Conservation (phyloP, 1,140 invertebrate genomes). For the Eubasilissa regina region DNA sequence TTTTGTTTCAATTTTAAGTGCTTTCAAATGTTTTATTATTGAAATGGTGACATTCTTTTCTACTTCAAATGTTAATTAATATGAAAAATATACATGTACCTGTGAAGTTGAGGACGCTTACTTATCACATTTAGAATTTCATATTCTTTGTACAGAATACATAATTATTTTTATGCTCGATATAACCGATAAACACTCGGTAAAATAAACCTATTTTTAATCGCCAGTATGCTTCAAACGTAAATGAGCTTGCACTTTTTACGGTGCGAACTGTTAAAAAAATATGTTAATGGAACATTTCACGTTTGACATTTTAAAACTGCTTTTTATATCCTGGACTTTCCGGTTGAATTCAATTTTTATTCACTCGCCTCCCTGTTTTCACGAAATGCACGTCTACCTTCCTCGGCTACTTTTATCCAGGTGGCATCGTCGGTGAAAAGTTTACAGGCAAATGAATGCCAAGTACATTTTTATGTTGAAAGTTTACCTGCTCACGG, state of each 20-base stretch:
- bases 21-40: too few relatives aligned
- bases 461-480: conserved; percentile 23
- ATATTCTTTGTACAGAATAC: too few relatives aligned
- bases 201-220: too few relatives aligned
- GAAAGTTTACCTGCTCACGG: background rate
- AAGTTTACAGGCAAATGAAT: conserved; percentile 25
- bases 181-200: too few relatives aligned
- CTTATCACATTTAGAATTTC: too few relatives aligned
- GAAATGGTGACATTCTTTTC: too few relatives aligned
- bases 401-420: background rate
- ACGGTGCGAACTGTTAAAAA: background rate
- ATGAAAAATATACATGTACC: too few relatives aligned
- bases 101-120: too few relatives aligned
- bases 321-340: background rate
- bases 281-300: background rate
- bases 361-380: background rate
- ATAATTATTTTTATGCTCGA: too few relatives aligned
- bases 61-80: too few relatives aligned
- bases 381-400: background rate
- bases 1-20: too few relatives aligned
- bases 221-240: background rate
- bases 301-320: background rate
- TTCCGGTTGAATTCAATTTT: too few relatives aligned
- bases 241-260: background rate
- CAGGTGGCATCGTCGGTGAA: background rate